A percentile compares a stretch with the other conserved stretches of the same genome.
phyloP scores from a whole-genome alignment of 2,797 vertebrate species.

The Sebastes alutus region DNA sequence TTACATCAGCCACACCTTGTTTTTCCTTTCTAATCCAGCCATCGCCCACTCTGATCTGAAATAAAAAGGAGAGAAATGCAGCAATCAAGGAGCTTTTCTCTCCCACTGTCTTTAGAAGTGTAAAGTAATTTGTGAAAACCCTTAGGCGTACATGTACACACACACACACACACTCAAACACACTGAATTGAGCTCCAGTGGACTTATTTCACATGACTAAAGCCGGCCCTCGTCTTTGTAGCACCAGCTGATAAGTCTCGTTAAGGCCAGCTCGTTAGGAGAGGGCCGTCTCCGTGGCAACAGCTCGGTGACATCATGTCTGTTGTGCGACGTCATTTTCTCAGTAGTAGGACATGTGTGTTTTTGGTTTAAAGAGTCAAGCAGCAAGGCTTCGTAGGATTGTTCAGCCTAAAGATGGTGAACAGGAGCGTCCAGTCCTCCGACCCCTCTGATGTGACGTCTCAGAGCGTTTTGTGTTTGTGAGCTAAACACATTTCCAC shows the following conservation, averaged over 20 bases:
- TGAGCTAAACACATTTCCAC: not conserved
- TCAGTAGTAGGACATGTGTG: constrained; percentile 28
- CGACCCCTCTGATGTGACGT: not conserved
- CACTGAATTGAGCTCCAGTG: constrained; percentile 5
- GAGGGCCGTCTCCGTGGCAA: constrained; percentile 68
- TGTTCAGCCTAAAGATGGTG: constrained; percentile 5
- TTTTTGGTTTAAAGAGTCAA: constrained; percentile 65
- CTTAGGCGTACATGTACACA: constrained; percentile 1
- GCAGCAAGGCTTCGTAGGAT: constrained; percentile 41
- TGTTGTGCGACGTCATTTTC: constrained; percentile 7
- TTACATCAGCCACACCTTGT: constrained; percentile 75
- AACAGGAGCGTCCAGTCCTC: not conserved
- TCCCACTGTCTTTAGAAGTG: constrained; percentile 36
- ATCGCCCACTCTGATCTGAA: constrained; percentile 44
- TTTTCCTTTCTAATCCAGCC: constrained; percentile 38
- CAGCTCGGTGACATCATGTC: constrained; percentile 58
- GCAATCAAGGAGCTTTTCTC: constrained; percentile 33
- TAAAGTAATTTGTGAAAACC: constrained; percentile 50
- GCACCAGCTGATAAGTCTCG: constrained; percentile 66
- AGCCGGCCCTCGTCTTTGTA: constrained; percentile 43
- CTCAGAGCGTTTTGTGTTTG: not conserved
- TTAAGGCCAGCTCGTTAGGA: constrained; percentile 69
- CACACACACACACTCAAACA: not conserved
- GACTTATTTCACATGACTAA: constrained; percentile 30
- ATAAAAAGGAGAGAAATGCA: constrained; percentile 41